Conservation (phyloP, 2,888 invertebrate species). For the Holacanthella duospinosa region DNA sequence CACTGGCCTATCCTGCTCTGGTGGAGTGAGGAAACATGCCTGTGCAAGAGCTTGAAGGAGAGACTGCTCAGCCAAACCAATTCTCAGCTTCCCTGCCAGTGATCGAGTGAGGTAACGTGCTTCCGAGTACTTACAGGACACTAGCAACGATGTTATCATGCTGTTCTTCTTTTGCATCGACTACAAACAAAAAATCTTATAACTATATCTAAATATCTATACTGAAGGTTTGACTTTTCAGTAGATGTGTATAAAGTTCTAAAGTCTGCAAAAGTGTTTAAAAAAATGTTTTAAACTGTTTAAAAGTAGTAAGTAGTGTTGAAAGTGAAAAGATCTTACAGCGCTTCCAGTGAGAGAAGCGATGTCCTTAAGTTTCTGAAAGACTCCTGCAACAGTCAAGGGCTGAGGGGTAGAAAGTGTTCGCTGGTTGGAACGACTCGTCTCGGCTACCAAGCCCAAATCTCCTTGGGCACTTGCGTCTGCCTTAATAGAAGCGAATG, state of each 20-base stretch:
- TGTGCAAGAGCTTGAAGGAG: constrained; percentile 79
- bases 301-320: constrained; percentile 7
- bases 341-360: constrained; percentile 71
- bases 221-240: neutral
- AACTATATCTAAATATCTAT: neutral
- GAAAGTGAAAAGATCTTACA: constrained; percentile 43
- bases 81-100: constrained; percentile 82
- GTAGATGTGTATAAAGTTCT: too few species aligned
- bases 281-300: neutral
- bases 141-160: constrained; percentile 81
- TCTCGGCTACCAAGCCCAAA: constrained; percentile 81
- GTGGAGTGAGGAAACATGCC: constrained; percentile 70
- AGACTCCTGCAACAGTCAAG: constrained; percentile 63
- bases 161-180: constrained; percentile 72
- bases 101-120: constrained; percentile 83
- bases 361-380: constrained; percentile 71
- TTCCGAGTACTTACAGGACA: constrained; percentile 78
- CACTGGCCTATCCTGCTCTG: constrained; percentile 53
- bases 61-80: constrained; percentile 94
- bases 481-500: constrained; percentile 67
- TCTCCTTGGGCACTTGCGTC: constrained; percentile 68
- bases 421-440: constrained; percentile 68
- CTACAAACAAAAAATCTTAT: neutral
- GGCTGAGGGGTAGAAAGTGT: constrained; percentile 78
- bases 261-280: constrained; percentile 43